Percentiles rank a stretch among this genome's conserved stretches.
These are phyloP conservation scores for Numenius arquata DNA, from an alignment of 2,113 vertebrate genomes.

Conservation along the genomic window DNA sequence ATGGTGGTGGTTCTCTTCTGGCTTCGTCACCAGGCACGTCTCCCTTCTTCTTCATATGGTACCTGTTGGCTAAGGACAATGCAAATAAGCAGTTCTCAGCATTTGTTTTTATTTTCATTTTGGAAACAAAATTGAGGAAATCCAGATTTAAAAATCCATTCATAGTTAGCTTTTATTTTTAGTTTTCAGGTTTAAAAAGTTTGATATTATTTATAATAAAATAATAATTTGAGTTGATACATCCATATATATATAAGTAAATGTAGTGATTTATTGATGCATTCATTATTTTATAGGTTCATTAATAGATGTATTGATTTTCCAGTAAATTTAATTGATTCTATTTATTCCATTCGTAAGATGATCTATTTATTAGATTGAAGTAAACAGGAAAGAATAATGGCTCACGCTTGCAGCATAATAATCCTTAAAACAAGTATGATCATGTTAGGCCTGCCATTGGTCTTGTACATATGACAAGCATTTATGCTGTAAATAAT, in stretches of 20 bases:
- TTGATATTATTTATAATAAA: background rate
- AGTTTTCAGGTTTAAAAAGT: background rate
- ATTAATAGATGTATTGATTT: background rate
- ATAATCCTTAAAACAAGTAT: background rate
- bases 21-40: background rate
- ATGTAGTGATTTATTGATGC: background rate
- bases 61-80: background rate
- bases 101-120: background rate
- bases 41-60: background rate
- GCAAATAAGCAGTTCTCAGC: background rate
- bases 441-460: background rate
- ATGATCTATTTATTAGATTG: background rate
- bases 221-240: background rate
- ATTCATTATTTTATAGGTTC: background rate
- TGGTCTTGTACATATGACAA: background rate
- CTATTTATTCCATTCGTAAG: background rate
- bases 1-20: background rate
- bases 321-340: background rate
- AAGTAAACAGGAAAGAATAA: background rate
- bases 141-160: fast-evolving
- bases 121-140: background rate
- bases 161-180: background rate
- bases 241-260: background rate
- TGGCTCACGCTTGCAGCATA: background rate
- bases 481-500: slow-evolving; percentile 65